Evolutionary conservation across 2,113 vertebrate species (phyloP).

Genomic region (Sinocyclocheilus rhinocerous): DNA sequence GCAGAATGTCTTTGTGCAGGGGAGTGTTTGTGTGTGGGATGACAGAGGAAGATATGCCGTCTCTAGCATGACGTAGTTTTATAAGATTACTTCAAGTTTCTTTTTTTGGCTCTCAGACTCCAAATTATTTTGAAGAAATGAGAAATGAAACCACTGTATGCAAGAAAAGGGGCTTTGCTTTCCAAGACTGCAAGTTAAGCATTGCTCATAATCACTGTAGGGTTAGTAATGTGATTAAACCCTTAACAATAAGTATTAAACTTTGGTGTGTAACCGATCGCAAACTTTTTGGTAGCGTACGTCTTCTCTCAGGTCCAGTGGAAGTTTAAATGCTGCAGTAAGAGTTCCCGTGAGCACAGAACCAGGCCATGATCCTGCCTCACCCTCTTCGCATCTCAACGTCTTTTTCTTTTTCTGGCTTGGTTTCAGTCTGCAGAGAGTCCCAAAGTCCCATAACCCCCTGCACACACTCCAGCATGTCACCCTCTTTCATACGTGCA

Average conservation of each 20-base stretch:
- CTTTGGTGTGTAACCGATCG: no score
- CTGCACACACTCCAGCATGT: conserved; percentile 40
- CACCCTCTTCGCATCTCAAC: neutral
- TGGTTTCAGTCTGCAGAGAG: neutral
- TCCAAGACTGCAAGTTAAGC: no score
- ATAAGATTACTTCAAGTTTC: no score
- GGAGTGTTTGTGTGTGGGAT: neutral
- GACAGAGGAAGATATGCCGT: neutral
- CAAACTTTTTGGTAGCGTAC: neutral
- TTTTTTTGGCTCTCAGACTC: neutral
- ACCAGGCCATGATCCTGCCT: conserved; percentile 21
- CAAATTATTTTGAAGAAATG: no score
- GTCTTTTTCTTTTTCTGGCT: neutral
- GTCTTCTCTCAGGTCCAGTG: neutral
- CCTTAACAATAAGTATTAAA: no score
- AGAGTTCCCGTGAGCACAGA: neutral
- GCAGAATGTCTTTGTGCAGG: conserved; percentile 55
- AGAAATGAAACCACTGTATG: no score
- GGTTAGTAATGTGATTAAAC: no score
- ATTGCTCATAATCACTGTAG: no score
- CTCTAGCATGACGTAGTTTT: neutral
- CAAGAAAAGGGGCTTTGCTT: no score
- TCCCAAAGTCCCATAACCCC: conserved; percentile 3
- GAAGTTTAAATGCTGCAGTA: neutral
- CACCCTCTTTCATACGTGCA: conserved; percentile 27